These are phyloP conservation scores for Sisyra terminalis DNA, from an alignment of 2,888 invertebrate species.

Conservation along the genomic window DNA sequence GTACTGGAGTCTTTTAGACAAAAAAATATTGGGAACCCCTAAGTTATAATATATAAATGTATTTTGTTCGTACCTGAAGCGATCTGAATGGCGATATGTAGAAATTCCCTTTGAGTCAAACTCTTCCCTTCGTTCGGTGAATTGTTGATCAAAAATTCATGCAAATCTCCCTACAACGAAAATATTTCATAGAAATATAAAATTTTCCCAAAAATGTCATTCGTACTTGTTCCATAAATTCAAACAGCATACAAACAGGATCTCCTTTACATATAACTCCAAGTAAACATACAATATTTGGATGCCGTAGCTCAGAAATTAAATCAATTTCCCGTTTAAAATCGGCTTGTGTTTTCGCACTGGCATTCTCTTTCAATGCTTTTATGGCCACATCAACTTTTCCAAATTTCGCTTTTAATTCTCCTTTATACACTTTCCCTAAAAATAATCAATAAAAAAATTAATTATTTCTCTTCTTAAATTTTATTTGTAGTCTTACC, in stretches of 20 bases:
- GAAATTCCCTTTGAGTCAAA: constrained; percentile 68
- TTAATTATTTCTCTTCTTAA: background rate
- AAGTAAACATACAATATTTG: constrained; percentile 88
- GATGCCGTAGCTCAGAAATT: constrained; percentile 86
- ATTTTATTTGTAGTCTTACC: constrained; percentile 32
- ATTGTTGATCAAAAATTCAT: constrained; percentile 84
- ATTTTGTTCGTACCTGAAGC: constrained; percentile 37
- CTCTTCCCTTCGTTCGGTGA: constrained; percentile 72
- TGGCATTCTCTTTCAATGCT: constrained; percentile 84
- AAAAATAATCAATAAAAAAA: constrained; percentile 10
- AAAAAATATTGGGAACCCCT: too few species aligned
- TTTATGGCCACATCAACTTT: constrained; percentile 81
- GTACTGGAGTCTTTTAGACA: too few species aligned
- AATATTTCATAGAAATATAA: background rate
- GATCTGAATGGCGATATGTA: constrained; percentile 83
- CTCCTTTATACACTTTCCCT: constrained; percentile 90
- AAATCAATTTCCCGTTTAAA: constrained; percentile 88
- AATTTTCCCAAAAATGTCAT: constrained; percentile 1
- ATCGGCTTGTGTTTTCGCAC: constrained; percentile 78
- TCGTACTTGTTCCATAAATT: constrained; percentile 84
- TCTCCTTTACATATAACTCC: constrained; percentile 82
- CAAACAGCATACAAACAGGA: constrained; percentile 91
- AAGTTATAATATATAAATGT: constrained; percentile 2
- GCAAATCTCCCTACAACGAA: constrained; percentile 66
- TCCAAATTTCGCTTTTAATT: constrained; percentile 51